These are phyloP conservation scores for Pheosia gnoma DNA, from an alignment of 2,888 invertebrate species.

Conservation along the genomic window DNA sequence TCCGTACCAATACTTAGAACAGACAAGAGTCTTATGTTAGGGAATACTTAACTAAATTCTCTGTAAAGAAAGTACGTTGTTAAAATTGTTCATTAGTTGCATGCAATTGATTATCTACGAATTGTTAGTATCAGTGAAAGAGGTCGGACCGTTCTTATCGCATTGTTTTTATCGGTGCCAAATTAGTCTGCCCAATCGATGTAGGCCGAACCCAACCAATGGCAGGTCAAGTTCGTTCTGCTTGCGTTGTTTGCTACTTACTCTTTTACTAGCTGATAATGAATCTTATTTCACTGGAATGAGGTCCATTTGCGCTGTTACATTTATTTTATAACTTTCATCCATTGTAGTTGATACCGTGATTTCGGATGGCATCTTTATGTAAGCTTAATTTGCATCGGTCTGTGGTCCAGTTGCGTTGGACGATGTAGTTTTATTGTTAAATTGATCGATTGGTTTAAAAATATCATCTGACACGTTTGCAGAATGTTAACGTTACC, in stretches of 20 bases:
- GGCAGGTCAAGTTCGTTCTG: slow-evolving; percentile 61
- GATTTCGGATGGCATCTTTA: slow-evolving; percentile 11
- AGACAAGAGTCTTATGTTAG: background rate
- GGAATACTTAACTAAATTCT: background rate
- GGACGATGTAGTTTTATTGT: slow-evolving; percentile 3
- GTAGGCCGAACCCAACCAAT: slow-evolving; percentile 44
- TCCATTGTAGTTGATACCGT: slow-evolving; percentile 10
- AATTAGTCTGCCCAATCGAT: slow-evolving; percentile 39
- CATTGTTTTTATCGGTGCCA: slow-evolving; percentile 44
- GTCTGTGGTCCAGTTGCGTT: slow-evolving; percentile 8
- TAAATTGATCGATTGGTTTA: slow-evolving; percentile 7
- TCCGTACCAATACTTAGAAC: background rate
- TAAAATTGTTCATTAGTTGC: background rate
- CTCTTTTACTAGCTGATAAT: background rate
- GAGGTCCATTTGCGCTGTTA: background rate
- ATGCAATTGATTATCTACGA: background rate
- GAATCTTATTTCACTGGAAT: slow-evolving; percentile 8
- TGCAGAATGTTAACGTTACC: slow-evolving; percentile 1
- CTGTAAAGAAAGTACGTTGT: background rate
- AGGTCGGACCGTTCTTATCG: slow-evolving; percentile 40
- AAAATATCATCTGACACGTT: slow-evolving; percentile 10
- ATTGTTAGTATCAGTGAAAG: slow-evolving; percentile 20
- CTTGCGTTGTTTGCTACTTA: slow-evolving; percentile 10
- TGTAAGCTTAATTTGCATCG: slow-evolving; percentile 8
- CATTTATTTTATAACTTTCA: background rate